Base-by-base conservation (phyloP, 2,113 vertebrate species). In the Leucosticte australis region DNA sequence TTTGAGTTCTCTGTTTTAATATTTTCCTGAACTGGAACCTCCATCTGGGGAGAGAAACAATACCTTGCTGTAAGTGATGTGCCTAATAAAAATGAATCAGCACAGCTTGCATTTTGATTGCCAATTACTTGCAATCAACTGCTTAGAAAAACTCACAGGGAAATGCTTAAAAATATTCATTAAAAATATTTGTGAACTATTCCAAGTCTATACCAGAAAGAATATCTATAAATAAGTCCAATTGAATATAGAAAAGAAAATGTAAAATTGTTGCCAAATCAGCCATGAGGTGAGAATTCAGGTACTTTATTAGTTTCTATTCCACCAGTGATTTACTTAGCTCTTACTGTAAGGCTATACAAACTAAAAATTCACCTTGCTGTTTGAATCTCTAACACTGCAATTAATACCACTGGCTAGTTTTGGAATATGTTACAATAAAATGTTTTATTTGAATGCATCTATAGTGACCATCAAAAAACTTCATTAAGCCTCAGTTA, bases 91-190 rank as follows among this genome's bases (percentile, higher is more conserved):
- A 94, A 76, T 84, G 74, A 96, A 94, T 64, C 78, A 73, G 62
- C 46, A 79, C 46, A 94, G 91, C 70, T 90, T 91, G 87, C 81
- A 90, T 95, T 95, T 95, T 94, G 87, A 95, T 94, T 95, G 84
- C 64, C 74, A 92, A 90, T 91, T 92, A 82, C 67, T 69, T 87
- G 62, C 70, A 95, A 90, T 92, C 69, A 90, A 83, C 74, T 50
- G 69, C 82, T 89, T 67, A 79, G 78, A 74, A 95, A 91, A 96
- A 83, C 30, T 73, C 2, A 1, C 11, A 79, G 75, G 82, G 41
- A 92, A 90, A 90, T 39, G 41, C 35, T 73, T 60, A 47, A 42
- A 93, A 94, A 89, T 79, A 89, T 27, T 49, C 6, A 91, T 71
- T 82, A 60, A 84, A 88, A 85, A 84, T 87, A 84, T 64, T 46